phyloP scores from a whole-genome alignment of 2,113 vertebrate genomes.

The Platichthys stellatus region DNA sequence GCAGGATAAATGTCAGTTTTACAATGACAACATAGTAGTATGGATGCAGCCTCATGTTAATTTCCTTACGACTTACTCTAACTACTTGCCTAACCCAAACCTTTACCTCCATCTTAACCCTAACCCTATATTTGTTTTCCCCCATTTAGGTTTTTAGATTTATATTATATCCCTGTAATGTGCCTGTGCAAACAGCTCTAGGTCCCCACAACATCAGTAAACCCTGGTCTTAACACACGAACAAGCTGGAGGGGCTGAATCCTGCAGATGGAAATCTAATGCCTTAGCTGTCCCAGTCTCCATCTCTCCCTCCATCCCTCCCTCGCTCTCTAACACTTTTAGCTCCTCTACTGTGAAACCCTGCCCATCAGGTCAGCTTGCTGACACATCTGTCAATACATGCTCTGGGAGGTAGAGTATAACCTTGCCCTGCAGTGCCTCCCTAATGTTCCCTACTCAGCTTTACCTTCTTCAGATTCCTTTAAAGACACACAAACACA shows the following conservation, averaged over 20 bases:
- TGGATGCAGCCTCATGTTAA: too few species aligned
- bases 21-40: too few species aligned
- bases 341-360: constrained; percentile 51
- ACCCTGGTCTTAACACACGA: not conserved
- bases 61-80: too few species aligned
- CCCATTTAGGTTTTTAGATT: not conserved
- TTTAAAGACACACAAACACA: constrained; percentile 9
- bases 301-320: constrained; percentile 3
- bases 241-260: not conserved
- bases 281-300: constrained; percentile 26
- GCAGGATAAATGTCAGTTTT: too few species aligned
- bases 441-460: constrained; percentile 38
- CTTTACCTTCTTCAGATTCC: constrained; percentile 35
- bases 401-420: constrained; percentile 36
- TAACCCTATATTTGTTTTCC: too few species aligned
- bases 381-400: constrained; percentile 73
- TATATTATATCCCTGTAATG: not conserved
- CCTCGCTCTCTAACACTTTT: constrained; percentile 46
- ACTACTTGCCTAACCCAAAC: not conserved
- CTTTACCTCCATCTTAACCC: not conserved
- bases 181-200: not conserved
- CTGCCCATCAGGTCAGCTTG: constrained; percentile 53
- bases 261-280: constrained; percentile 61
- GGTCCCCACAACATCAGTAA: not conserved
- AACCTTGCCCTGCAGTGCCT: constrained; percentile 48